Conservation (phyloP, 2,797 vertebrate species). For the Phaenicophaeus curvirostris region DNA sequence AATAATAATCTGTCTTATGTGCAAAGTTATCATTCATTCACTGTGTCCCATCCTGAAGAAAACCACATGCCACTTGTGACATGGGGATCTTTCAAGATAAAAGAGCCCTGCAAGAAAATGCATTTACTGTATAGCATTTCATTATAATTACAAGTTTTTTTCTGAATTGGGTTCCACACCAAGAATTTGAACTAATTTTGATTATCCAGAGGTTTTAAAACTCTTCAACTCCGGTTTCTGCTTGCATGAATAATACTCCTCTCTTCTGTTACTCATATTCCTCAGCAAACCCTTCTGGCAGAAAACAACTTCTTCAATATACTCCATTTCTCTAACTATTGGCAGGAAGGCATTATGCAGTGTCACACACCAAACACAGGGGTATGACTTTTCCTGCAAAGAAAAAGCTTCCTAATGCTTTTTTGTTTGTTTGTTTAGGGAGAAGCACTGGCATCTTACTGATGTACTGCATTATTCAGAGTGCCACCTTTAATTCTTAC, state of each 20-base stretch:
- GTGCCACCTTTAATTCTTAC: background rate
- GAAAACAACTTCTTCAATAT: background rate
- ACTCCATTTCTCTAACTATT: background rate
- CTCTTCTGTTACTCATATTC: background rate
- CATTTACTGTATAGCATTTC: background rate
- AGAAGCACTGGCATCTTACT: background rate
- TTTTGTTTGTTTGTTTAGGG: background rate
- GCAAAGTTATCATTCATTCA: background rate
- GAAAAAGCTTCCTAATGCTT: background rate
- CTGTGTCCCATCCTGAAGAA: background rate
- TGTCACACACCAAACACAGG: background rate
- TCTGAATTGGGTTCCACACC: background rate
- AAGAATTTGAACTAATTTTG: slow-evolving; percentile 42
- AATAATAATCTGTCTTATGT: background rate
- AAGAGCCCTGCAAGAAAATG: slow-evolving; percentile 1
- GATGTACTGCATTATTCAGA: background rate
- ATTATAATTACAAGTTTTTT: background rate
- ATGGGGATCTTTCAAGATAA: background rate
- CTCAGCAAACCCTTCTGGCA: background rate
- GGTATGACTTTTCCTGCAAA: background rate
- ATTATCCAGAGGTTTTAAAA: slow-evolving; percentile 31
- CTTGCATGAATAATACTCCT: background rate
- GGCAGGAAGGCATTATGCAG: background rate
- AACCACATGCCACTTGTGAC: background rate
- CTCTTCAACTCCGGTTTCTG: slow-evolving; percentile 3